phyloP scores from a whole-genome alignment of 2,113 vertebrate genomes.

The Scopus umbretta region DNA sequence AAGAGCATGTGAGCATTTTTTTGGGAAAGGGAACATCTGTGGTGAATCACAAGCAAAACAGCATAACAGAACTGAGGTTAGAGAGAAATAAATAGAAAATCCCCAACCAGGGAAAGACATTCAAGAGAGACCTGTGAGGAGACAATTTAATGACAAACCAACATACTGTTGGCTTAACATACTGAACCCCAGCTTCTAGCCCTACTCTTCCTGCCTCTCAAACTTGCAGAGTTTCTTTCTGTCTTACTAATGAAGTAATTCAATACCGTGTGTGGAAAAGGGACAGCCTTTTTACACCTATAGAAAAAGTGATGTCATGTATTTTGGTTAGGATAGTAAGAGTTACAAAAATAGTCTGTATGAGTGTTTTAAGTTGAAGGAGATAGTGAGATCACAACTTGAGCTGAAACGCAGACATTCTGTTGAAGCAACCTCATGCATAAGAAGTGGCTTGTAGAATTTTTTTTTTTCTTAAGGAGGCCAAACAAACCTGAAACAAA shows the following conservation, averaged over 20 bases:
- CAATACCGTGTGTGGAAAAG: slow-evolving; percentile 17
- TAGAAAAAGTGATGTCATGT: slow-evolving; percentile 44
- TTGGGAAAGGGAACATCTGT: neutral
- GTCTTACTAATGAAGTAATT: slow-evolving; percentile 45
- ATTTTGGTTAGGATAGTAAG: slow-evolving; percentile 44
- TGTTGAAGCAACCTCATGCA: neutral
- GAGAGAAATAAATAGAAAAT: neutral
- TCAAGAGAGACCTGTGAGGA: neutral
- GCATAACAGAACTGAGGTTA: neutral
- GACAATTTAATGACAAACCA: neutral
- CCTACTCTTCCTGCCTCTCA: neutral
- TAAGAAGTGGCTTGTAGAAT: neutral
- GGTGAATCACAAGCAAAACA: neutral
- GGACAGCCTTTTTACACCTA: slow-evolving; percentile 15
- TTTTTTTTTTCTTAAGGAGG: neutral
- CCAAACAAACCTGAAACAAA: slow-evolving; percentile 23
- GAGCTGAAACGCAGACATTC: slow-evolving; percentile 16
- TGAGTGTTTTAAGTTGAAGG: slow-evolving; percentile 5
- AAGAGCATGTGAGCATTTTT: neutral
- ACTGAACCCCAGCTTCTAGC: neutral
- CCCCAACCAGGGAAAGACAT: neutral
- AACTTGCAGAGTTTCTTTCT: neutral
- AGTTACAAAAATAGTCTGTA: slow-evolving; percentile 32
- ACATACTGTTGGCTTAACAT: neutral
- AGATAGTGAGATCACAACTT: slow-evolving; percentile 44